Base-by-base conservation (phyloP, 2,113 vertebrate species). In the Marmota monax region DNA sequence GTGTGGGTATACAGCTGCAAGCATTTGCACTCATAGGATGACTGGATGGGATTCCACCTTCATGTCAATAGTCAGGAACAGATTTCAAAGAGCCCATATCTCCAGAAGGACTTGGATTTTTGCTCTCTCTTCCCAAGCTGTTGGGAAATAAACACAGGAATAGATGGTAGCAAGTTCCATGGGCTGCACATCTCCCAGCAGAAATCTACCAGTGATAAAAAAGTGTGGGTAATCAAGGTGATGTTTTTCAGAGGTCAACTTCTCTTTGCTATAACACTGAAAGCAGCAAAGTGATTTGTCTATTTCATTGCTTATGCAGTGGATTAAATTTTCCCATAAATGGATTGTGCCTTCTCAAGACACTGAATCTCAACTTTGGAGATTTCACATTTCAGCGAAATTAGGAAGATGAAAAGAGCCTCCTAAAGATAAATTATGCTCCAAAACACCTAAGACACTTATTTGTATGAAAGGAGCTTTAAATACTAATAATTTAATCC, bases 351-450 rank as follows among this genome's bases (percentile, higher is more conserved):
- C 79, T 70, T 67, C 69, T 85, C 4, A 5, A 85, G 61, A 95
- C 22, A 63, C 3, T 69, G 9, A 84, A 20, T 77, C 61, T 84
- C 45, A 80, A 80, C 48, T 91, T 83, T 8, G 10, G 58, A 80
- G 56, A 96, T 90, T 93, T 61, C 56, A 58, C 2, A 63, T 91
- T 76, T 72, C 16, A 90, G 32, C 34, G 53, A 83, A 88, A 92
- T 87, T 16, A 70, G 10, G 92, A 37, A 86, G 42, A 83, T 37
- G 22, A 88, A 92, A 78, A 63, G 58, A 79, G 25, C 3, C 8
- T 90, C 85, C 61, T 67, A 78, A 89, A 96, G 61, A 84, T 58
- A 86, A 80, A 92, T 92, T 45, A 87, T 56, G 29, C 56, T 89
- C 56, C n/a, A 92, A 96, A 89, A 89, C 65, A 45, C 8, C 77